A percentile compares a stretch with the other conserved stretches of the same genome.
phyloP scores from a whole-genome alignment of 2,888 invertebrate species.

The Acanthosepion esculentum region DNA sequence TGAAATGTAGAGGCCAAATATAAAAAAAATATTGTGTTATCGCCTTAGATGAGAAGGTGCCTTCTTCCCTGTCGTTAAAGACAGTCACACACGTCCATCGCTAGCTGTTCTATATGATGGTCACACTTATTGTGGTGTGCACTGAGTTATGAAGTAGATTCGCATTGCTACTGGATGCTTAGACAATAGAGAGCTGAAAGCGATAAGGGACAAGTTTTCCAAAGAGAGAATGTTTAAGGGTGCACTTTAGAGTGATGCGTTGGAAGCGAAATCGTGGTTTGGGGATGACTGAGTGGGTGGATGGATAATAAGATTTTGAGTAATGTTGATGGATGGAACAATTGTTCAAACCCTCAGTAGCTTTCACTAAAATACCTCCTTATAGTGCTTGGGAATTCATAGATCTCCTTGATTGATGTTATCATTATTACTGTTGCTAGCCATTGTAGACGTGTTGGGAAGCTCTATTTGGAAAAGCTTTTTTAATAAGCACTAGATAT shows the following conservation, averaged over 20 bases:
- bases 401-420: neutral
- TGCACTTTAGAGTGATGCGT: neutral
- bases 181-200: neutral
- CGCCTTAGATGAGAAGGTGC: conserved; percentile 6
- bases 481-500: neutral
- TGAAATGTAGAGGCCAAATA: neutral
- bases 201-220: neutral
- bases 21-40: conserved; percentile 9
- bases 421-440: neutral
- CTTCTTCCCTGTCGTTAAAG: neutral
- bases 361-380: conserved; percentile 20
- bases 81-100: neutral
- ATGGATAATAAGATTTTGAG: neutral
- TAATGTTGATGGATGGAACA: neutral
- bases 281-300: neutral
- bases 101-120: too few species aligned
- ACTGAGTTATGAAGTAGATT: neutral
- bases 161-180: neutral
- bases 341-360: neutral
- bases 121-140: conserved; percentile 33
- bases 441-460: neutral
- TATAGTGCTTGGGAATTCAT: neutral
- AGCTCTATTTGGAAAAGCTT: neutral
- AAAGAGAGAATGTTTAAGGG: conserved; percentile 25
- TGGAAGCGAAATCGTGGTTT: neutral